Percentiles rank a stretch among this genome's conserved stretches.
Conservation (phyloP, 2,113 vertebrate species). For the Pipa parva region DNA sequence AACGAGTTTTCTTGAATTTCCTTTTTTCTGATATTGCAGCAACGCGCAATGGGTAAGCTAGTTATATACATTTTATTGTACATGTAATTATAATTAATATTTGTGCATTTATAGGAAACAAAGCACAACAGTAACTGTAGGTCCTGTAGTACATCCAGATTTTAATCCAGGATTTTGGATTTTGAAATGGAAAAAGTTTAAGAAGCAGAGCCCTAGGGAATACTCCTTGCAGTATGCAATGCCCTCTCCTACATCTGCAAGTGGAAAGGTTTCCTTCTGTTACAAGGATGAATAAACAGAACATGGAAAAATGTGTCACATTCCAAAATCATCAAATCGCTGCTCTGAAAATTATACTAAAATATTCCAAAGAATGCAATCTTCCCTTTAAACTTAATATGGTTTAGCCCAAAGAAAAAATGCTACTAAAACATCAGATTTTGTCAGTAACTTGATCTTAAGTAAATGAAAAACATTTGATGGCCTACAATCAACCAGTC, state of each 20-base stretch:
- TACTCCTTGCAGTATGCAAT: slow-evolving; percentile 19
- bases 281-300: slow-evolving; percentile 32
- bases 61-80: background rate
- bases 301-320: slow-evolving; percentile 26
- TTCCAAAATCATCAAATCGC: slow-evolving; percentile 39
- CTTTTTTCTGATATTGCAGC: too few relatives aligned
- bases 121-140: too few relatives aligned
- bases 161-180: too few relatives aligned
- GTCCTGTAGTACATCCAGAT: too few relatives aligned
- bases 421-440: background rate
- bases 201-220: background rate
- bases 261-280: slow-evolving; percentile 5
- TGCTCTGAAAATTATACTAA: slow-evolving; percentile 30
- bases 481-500: background rate
- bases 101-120: too few relatives aligned
- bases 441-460: background rate
- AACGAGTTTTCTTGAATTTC: too few relatives aligned
- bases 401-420: slow-evolving; percentile 33
- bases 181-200: too few relatives aligned
- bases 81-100: background rate
- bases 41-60: too few relatives aligned
- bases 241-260: slow-evolving; percentile 4
- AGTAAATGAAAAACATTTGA: slow-evolving; percentile 9
- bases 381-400: slow-evolving; percentile 36
- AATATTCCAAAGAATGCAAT: slow-evolving; percentile 31